phyloP scores from a whole-genome alignment of 2,113 vertebrate species.

The Centropristis striata region DNA sequence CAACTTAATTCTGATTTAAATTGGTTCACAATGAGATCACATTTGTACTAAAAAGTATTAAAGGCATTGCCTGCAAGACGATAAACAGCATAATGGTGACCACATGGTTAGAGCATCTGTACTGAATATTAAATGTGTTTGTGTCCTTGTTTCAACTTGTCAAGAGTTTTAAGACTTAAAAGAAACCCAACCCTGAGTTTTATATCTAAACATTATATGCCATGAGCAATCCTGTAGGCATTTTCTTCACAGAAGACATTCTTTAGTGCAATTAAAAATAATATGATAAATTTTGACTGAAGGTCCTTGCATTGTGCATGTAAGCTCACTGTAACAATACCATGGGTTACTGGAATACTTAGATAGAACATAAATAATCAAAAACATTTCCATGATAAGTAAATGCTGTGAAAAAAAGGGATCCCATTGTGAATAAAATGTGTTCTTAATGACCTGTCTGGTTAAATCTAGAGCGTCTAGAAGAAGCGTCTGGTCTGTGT shows the following conservation, averaged over 20 bases:
- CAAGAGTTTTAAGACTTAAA: neutral
- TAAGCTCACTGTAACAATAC: neutral
- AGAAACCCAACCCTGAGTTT: neutral
- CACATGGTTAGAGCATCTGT: neutral
- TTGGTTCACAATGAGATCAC: neutral
- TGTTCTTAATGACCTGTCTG: too few relatives aligned
- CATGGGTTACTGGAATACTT: neutral
- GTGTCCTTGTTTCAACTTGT: neutral
- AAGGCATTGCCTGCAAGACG: neutral
- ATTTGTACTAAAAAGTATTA: neutral
- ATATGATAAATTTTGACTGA: neutral
- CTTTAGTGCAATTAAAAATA: neutral
- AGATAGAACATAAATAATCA: neutral
- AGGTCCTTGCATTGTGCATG: neutral
- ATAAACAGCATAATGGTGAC: neutral
- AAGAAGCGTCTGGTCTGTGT: too few relatives aligned
- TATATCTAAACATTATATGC: neutral
- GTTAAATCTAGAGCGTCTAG: too few relatives aligned
- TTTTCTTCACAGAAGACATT: neutral
- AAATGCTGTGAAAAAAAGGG: slow-evolving; percentile 1
- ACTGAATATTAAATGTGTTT: neutral
- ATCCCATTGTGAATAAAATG: too few relatives aligned
- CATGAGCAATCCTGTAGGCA: neutral
- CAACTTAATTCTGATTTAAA: neutral
- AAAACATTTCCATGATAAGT: neutral